Conservation (phyloP, 2,113 vertebrate species). For the Salvelinus fontinalis region DNA sequence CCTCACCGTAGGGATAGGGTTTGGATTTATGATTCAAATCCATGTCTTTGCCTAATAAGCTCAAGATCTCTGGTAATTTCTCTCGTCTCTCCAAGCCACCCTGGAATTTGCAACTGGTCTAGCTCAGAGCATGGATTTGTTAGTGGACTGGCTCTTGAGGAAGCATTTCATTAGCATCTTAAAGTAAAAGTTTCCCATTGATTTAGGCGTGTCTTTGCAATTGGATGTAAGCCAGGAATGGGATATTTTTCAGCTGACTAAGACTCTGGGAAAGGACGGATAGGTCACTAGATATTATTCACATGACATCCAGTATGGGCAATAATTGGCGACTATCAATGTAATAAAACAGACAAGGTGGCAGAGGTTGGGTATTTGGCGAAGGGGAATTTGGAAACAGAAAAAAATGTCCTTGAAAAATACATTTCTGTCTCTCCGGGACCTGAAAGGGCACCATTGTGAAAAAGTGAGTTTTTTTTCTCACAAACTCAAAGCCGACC, state of each 20-base stretch:
- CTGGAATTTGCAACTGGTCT: not conserved
- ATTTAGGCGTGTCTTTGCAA: not conserved
- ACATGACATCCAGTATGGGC: not conserved
- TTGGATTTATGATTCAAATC: no score
- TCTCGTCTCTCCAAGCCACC: not conserved
- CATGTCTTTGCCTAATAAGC: no score
- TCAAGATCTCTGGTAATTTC: no score
- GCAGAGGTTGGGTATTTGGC: not conserved
- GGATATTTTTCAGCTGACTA: not conserved
- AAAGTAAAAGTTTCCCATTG: conserved; percentile 5
- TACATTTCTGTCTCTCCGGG: not conserved
- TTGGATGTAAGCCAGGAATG: not conserved
- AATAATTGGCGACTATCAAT: not conserved
- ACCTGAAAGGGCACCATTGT: conserved; percentile 30
- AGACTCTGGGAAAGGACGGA: not conserved
- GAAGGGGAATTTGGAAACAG: not conserved
- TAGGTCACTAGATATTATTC: not conserved
- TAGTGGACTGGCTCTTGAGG: not conserved
- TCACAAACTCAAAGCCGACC: conserved; percentile 20
- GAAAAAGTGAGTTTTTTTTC: no score
- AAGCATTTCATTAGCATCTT: not conserved
- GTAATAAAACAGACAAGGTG: not conserved
- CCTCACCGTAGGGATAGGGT: no score
- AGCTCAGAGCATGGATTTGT: not conserved
- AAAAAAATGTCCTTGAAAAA: not conserved